phyloP scores from a whole-genome alignment of 2,113 vertebrate genomes.

The Epinephelus moara region DNA sequence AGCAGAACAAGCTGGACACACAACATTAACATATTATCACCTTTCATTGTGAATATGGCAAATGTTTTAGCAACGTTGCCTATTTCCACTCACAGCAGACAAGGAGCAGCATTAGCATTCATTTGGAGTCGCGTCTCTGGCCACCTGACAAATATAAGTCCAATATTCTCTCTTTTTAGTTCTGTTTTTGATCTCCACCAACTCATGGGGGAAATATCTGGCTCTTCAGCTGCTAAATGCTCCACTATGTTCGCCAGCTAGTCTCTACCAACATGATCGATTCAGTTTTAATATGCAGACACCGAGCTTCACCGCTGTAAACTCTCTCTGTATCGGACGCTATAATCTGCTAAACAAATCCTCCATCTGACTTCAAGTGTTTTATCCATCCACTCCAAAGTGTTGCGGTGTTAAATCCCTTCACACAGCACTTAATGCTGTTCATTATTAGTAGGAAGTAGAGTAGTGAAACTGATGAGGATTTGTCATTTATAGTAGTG shows the following conservation, averaged over 20 bases:
- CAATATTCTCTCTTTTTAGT: neutral
- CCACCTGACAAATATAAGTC: neutral
- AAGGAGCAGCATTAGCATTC: neutral
- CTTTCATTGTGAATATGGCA: too few species aligned
- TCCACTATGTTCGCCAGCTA: neutral
- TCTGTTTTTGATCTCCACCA: conserved; percentile 4
- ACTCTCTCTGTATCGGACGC: neutral
- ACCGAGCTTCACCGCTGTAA: conserved; percentile 7
- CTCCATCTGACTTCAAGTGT: conserved; percentile 26
- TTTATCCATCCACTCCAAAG: conserved; percentile 22
- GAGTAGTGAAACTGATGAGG: conserved; percentile 30
- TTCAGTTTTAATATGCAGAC: neutral
- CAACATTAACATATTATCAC: neutral
- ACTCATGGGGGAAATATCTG: neutral
- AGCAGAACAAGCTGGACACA: neutral
- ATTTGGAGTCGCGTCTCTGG: neutral
- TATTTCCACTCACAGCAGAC: neutral
- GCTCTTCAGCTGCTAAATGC: neutral
- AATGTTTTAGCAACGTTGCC: neutral
- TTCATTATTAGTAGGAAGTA: neutral
- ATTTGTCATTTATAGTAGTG: conserved; percentile 34
- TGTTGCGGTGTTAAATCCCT: conserved; percentile 25
- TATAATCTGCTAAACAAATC: conserved; percentile 24
- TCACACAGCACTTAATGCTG: conserved; percentile 15
- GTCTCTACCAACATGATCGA: neutral